Base-by-base conservation (phyloP, 1,140 invertebrate species). In the Onthophagus taurus region DNA sequence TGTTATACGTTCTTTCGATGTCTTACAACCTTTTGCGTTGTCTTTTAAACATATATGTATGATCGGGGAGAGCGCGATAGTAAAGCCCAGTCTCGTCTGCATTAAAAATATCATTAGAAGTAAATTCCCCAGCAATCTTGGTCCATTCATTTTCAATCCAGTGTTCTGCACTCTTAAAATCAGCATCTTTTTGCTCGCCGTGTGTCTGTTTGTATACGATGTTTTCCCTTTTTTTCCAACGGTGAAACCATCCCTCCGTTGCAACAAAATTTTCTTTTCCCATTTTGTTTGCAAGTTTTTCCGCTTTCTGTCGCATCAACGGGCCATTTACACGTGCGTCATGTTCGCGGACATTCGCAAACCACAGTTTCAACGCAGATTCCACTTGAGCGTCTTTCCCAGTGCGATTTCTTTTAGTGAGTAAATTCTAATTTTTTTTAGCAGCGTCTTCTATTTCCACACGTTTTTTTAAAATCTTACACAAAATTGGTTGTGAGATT, bases 201-300 rank as follows among this genome's bases (percentile, higher is more conserved):
- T 39, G 23, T 12, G 37, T 39, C 13, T 16, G 37, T 8, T 37
- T 37, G 9, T 37, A 14, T 18, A 6, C 13, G 14, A 14, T 37
- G 19, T 37, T 37, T 33, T 13, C 31, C 12, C 31, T 33, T 33
- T 33, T 33, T 13, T 33, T 33, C 31, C 31, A 33, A 9, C 17
- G 9, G 18, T 20, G 13, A 37, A 37, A 37, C 35, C 18, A 37
- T 20, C 35, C 16, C 19, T 37, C 9, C 17, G 35, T 18, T 20
- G 35, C 45, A 2, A 20, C 16, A 43, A 31, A 47, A 47, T 43
- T 34, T 44, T 20, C 8, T 18, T 55, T 46, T 45, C 47, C 8
- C 42, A 60, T 35, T 42, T 1, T 34, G 18, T 21, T 11, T 30
- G 35, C 12, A 21, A 17, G 31, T 6, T 35, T 12, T 34, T 44